Evolutionary conservation across 2,113 vertebrate species (phyloP).

Genomic region (Canis aureus): DNA sequence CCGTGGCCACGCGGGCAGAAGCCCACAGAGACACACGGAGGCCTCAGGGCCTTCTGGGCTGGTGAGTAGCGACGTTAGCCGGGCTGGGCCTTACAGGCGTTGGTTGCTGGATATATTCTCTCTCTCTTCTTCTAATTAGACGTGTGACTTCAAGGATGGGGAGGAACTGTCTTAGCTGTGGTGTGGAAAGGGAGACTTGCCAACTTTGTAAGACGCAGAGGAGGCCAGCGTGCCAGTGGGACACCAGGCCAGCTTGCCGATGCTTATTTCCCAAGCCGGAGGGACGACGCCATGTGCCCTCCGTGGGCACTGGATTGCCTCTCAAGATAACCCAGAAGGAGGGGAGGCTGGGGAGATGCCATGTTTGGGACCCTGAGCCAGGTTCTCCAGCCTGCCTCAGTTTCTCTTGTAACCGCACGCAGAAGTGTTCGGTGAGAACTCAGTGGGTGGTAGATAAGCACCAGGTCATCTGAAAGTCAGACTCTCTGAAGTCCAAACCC

Average conservation of each 20-base stretch:
- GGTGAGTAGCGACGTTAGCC: neutral
- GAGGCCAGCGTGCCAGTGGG: neutral
- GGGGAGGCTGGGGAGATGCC: neutral
- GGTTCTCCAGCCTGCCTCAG: neutral
- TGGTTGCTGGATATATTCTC: neutral
- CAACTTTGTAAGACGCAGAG: neutral
- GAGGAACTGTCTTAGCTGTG: neutral
- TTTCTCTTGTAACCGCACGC: neutral
- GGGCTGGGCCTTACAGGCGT: neutral
- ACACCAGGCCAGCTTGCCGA: neutral
- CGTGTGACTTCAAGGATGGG: neutral
- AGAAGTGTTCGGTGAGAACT: neutral
- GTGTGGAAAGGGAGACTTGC: neutral
- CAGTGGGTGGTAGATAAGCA: conserved; percentile 36
- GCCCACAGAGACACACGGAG: fast-evolving
- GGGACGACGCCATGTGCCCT: neutral
- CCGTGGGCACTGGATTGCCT: neutral
- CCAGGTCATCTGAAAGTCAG: conserved; percentile 59
- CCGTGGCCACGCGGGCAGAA: neutral
- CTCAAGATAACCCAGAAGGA: neutral
- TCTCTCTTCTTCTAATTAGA: neutral
- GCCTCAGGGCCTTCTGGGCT: fast-evolving
- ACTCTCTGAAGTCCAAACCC: conserved; percentile 57
- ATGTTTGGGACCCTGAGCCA: neutral
- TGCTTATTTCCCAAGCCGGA: neutral